These are phyloP conservation scores for Scelioninae gen. 2 DNA, from an alignment of 2,888 invertebrate genomes.

Conservation along the genomic window DNA sequence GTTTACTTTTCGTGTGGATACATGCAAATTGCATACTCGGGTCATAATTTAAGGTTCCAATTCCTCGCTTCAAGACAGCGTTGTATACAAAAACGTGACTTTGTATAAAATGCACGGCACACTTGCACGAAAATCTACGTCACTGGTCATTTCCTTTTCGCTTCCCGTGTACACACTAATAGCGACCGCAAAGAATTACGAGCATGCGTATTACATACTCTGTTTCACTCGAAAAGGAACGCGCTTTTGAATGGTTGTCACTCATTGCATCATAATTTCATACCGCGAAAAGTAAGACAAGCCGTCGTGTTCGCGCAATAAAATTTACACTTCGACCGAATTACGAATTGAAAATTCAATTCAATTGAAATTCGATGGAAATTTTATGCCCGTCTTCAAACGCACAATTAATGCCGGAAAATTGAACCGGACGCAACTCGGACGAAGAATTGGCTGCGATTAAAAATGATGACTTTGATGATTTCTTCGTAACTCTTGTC, in stretches of 20 bases:
- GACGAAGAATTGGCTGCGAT: too few relatives aligned
- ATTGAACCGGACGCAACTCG: conserved; percentile 38
- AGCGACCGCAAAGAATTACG: conserved; percentile 49
- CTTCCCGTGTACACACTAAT: conserved; percentile 50
- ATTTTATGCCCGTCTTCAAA: too few relatives aligned
- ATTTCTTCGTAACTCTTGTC: too few relatives aligned
- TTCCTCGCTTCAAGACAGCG: background rate
- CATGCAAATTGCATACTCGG: too few relatives aligned
- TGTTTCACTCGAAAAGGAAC: conserved; percentile 70
- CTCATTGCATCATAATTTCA: conserved; percentile 57
- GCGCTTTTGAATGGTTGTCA: conserved; percentile 67
- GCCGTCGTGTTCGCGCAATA: too few relatives aligned
- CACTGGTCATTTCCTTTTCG: conserved; percentile 47
- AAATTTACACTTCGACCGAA: background rate
- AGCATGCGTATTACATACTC: conserved; percentile 70
- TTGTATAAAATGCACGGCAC: conserved; percentile 24
- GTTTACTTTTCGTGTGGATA: too few relatives aligned
- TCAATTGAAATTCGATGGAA: too few relatives aligned
- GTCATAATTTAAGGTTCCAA: background rate
- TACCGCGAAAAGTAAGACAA: conserved; percentile 16
- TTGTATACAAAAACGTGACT: conserved; percentile 12
- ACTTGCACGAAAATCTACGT: conserved; percentile 22
- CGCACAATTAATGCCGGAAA: conserved; percentile 19
- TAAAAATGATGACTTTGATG: too few relatives aligned
- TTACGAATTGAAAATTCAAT: too few relatives aligned